Evolutionary conservation across 2,797 vertebrate genomes (phyloP).

Genomic region (Crenuchus spilurus): DNA sequence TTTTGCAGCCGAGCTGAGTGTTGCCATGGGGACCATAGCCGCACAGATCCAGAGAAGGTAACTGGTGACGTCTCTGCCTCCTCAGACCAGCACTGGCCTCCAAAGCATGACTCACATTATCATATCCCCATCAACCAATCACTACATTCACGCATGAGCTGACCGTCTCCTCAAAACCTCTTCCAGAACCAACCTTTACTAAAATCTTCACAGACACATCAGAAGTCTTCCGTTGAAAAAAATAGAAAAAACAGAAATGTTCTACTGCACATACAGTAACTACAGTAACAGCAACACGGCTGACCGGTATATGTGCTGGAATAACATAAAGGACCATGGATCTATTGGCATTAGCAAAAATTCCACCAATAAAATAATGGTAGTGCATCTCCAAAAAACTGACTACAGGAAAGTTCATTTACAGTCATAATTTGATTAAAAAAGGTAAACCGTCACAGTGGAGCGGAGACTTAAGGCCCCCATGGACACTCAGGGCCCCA

Average conservation of each 20-base stretch:
- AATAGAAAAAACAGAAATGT: not conserved
- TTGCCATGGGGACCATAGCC: conserved; percentile 77
- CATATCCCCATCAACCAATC: conserved; percentile 50
- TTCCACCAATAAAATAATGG: not conserved
- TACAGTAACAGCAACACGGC: not conserved
- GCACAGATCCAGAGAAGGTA: conserved; percentile 71
- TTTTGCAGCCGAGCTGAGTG: conserved; percentile 65
- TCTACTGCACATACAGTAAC: not conserved
- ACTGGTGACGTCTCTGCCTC: conserved; percentile 71
- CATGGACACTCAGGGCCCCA: too few species aligned
- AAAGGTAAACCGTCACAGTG: too few species aligned
- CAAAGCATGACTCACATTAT: conserved; percentile 52
- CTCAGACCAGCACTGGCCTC: conserved; percentile 54
- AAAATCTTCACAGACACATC: not conserved
- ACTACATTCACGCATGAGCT: not conserved
- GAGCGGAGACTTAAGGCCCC: too few species aligned
- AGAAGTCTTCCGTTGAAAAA: not conserved
- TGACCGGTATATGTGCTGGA: too few species aligned
- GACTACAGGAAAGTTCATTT: too few species aligned
- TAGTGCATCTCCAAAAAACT: too few species aligned
- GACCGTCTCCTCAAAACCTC: not conserved
- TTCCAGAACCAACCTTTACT: not conserved
- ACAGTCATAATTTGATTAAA: too few species aligned
- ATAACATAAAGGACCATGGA: not conserved
- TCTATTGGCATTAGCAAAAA: not conserved